These are phyloP conservation scores for Enteromius treurensis DNA, from an alignment of 2,797 vertebrate species.

Conservation along the genomic window DNA sequence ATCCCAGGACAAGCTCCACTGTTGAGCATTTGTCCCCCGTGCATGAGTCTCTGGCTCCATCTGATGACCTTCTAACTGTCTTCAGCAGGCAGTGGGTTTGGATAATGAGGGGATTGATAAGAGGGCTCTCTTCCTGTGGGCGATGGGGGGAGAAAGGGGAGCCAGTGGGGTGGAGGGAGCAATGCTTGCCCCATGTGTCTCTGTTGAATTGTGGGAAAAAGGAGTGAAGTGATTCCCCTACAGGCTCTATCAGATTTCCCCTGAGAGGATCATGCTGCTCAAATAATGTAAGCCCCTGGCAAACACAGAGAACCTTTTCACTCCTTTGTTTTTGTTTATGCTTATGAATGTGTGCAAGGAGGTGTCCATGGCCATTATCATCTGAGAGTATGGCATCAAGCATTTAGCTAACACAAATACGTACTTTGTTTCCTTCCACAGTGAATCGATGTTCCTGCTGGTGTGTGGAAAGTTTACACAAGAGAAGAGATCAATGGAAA, in stretches of 20 bases:
- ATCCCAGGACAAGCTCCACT: slow-evolving; percentile 46
- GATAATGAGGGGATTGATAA: slow-evolving; percentile 81
- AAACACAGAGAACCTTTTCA: slow-evolving; percentile 34
- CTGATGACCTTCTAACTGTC: slow-evolving; percentile 79
- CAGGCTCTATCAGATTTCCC: slow-evolving; percentile 73
- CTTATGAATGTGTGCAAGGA: slow-evolving; percentile 65
- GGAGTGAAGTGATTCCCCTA: slow-evolving; percentile 71
- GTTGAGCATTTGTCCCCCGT: slow-evolving; percentile 28
- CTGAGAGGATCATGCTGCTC: slow-evolving; percentile 58
- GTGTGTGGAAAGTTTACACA: slow-evolving; percentile 22
- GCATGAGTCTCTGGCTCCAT: slow-evolving; percentile 62
- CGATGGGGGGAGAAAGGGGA: slow-evolving; percentile 46
- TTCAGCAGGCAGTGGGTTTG: slow-evolving; percentile 67
- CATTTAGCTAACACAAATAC: slow-evolving; percentile 18
- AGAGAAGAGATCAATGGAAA: slow-evolving; percentile 22
- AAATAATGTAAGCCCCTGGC: slow-evolving; percentile 67
- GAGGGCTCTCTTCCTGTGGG: slow-evolving; percentile 61
- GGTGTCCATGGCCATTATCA: slow-evolving; percentile 27
- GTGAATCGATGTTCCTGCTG: slow-evolving; percentile 5
- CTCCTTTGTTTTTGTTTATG: slow-evolving; percentile 66
- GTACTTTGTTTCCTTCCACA: slow-evolving; percentile 8
- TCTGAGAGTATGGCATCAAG: slow-evolving; percentile 10
- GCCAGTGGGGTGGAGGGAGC: slow-evolving; percentile 53
- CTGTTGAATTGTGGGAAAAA: slow-evolving; percentile 74
- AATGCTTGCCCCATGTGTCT: slow-evolving; percentile 55